Evolutionary conservation across 2,113 vertebrate species (phyloP), one percentile per base, ranked within the genome.

Genomic region (Anarrhichthys ocellatus): DNA sequence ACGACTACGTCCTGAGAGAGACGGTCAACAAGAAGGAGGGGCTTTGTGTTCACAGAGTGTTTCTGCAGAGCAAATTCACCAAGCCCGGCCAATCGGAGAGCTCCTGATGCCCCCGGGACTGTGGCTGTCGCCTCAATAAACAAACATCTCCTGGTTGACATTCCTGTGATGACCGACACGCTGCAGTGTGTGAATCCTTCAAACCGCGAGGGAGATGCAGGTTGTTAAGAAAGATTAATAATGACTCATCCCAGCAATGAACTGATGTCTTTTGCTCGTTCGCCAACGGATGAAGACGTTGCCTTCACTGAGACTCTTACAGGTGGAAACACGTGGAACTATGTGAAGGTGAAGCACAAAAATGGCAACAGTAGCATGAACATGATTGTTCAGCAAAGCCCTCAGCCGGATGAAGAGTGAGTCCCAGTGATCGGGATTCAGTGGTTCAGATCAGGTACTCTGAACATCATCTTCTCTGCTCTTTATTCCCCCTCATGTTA

Each of bases 11-110:
- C 76, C 92, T 96, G 54, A 95, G 98, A 89, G 97, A 99, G 90
- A 99, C 98, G 0, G 96, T 99, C 73, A 99, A 99, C 73, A 98
- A 97, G 88, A 99, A 98, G 84, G 97, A 99, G 92, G 97, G 96
- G 24, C 91, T 99, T 6, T 86, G 95, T 84, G 98, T 99, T 52
- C 96, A 96, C 1, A 92, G 98, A 68, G 96, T 99, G 62, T 99
- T 99, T 87, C 95, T 99, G 80, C 98, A 99, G 93, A 96, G 97
- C 95, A 99, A 97, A 89, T 99, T 98, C 91, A 93, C 76, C 44
- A 99, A 97, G 83, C 92, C 94, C 9, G 4, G 24, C n/a, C 74
- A 73, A n/a, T 61, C 63, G 40, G 56, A 82, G 27, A 46, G 52
- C 73, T 76, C 65, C 72, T 87, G 83, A 89, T 11, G 81, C 48